phyloP scores from a whole-genome alignment of 2,888 invertebrate species.

The Cactoblastis cactorum region DNA sequence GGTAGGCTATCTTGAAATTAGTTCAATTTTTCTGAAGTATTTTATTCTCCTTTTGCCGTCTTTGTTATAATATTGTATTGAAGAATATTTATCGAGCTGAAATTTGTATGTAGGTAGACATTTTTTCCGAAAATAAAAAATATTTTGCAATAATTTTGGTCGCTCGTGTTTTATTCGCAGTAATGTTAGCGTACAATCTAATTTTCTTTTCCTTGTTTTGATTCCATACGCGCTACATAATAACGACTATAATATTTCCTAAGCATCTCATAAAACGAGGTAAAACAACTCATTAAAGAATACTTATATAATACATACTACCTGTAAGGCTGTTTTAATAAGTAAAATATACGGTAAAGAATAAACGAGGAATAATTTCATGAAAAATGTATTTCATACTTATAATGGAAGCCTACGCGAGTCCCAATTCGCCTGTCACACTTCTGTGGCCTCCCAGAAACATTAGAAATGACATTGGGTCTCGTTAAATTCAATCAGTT shows the following conservation, averaged over 20 bases:
- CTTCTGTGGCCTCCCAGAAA: conserved; percentile 62
- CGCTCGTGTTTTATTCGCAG: too few relatives aligned
- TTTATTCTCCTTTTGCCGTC: too few relatives aligned
- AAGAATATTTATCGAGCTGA: too few relatives aligned
- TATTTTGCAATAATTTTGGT: too few relatives aligned
- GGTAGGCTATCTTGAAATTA: too few relatives aligned
- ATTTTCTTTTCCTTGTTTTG: conserved; percentile 4
- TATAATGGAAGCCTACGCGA: conserved; percentile 33
- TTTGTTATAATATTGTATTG: too few relatives aligned
- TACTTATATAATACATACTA: background rate
- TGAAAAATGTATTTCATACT: background rate
- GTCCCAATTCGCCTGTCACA: conserved; percentile 60
- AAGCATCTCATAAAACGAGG: conserved; percentile 2
- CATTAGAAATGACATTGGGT: conserved; percentile 57
- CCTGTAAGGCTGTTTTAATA: background rate
- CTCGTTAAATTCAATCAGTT: conserved; percentile 51
- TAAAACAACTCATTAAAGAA: background rate
- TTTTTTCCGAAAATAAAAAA: too few relatives aligned
- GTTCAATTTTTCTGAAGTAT: too few relatives aligned
- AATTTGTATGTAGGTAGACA: too few relatives aligned
- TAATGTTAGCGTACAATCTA: background rate
- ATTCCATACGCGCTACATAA: background rate
- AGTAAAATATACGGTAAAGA: background rate
- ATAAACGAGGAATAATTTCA: conserved; percentile 1
- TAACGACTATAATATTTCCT: background rate